A percentile compares a stretch with the other conserved stretches of the same genome.
phyloP scores from a whole-genome alignment of 2,797 vertebrate species.

The Potorous gilbertii region DNA sequence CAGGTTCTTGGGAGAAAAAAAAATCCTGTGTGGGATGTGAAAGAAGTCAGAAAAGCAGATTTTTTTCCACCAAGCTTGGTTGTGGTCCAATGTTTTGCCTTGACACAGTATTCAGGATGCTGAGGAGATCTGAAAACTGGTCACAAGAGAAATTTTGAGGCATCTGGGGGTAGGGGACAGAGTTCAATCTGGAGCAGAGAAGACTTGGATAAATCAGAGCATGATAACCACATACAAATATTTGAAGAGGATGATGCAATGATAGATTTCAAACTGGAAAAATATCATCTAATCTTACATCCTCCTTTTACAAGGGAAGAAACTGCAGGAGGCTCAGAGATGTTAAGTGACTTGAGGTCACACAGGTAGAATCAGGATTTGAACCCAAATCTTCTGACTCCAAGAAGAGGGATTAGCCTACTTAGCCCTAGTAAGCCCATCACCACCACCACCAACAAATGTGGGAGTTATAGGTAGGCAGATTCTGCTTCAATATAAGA shows the following conservation, averaged over 20 bases:
- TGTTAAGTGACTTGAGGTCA: neutral
- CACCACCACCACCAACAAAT: neutral
- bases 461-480: neutral
- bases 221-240: neutral
- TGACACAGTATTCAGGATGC: neutral
- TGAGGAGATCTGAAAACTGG: neutral
- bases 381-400: neutral
- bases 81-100: neutral
- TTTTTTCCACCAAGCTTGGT: neutral
- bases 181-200: neutral
- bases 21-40: neutral
- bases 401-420: neutral
- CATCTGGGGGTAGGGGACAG: neutral
- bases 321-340: neutral
- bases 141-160: neutral
- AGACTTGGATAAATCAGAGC: neutral
- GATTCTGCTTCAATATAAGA: neutral
- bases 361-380: neutral
- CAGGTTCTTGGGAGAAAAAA: neutral
- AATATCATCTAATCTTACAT: neutral
- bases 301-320: neutral
- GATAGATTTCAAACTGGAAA: neutral
- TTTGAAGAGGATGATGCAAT: neutral
- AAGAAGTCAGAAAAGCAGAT: neutral
- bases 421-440: neutral